Evolutionary conservation across 2,797 vertebrate species (phyloP).

Genomic region (Clarias pachynema): DNA sequence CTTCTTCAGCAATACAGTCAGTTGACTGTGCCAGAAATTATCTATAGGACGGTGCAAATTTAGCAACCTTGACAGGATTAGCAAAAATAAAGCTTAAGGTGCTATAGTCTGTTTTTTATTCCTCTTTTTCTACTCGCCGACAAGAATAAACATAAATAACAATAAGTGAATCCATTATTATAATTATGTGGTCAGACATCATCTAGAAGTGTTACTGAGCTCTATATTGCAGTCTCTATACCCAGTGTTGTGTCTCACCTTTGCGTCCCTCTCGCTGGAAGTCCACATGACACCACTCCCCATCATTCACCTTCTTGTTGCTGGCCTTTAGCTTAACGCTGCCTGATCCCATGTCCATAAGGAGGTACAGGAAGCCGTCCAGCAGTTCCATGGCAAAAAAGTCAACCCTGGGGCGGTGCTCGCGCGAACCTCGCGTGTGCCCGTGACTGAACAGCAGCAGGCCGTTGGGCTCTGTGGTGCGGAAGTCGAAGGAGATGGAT

Average conservation of each 20-base stretch:
- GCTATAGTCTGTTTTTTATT: neutral
- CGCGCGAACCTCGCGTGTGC: slow-evolving; percentile 69
- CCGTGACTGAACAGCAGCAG: slow-evolving; percentile 90
- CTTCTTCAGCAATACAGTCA: neutral
- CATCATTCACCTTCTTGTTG: slow-evolving; percentile 85
- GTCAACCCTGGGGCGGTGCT: slow-evolving; percentile 78
- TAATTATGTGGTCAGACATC: neutral
- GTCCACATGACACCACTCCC: slow-evolving; percentile 94
- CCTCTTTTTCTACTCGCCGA: neutral
- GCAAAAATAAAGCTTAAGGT: slow-evolving; percentile 4
- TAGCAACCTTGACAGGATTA: neutral
- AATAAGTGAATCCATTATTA: neutral
- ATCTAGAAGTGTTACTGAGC: neutral
- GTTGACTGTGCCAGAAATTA: neutral
- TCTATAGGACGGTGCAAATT: slow-evolving; percentile 3
- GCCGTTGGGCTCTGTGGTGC: slow-evolving; percentile 88
- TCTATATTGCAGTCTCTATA: neutral
- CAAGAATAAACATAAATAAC: neutral
- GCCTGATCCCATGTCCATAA: slow-evolving; percentile 92
- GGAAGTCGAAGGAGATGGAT: slow-evolving; percentile 92
- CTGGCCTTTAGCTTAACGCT: slow-evolving; percentile 88
- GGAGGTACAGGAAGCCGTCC: slow-evolving; percentile 88
- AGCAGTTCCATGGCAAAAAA: slow-evolving; percentile 91
- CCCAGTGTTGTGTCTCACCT: slow-evolving; percentile 70
- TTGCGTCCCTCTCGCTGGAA: slow-evolving; percentile 90